Percentiles rank a stretch among this genome's conserved stretches.
Conservation (phyloP, 92 coral and sea anemone genomes). For the Parazoanthus atlanticus region DNA sequence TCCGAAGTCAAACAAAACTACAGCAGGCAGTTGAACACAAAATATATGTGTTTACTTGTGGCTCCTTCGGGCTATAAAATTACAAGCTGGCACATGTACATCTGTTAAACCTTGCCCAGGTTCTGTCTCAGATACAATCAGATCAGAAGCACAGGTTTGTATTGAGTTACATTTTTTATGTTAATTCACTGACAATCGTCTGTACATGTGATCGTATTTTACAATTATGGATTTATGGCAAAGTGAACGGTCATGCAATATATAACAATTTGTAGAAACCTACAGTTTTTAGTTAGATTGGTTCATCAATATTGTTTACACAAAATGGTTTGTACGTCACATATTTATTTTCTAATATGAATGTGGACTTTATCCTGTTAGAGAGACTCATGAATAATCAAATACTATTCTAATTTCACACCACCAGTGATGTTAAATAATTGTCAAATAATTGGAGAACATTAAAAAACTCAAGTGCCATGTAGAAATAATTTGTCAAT, state of each 20-base stretch:
- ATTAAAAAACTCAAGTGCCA: neutral
- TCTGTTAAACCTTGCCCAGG: neutral
- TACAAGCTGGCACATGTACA: neutral
- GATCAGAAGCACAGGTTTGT: neutral
- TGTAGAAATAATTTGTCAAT: too few relatives aligned
- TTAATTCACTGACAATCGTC: neutral
- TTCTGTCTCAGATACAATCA: neutral
- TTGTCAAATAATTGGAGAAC: neutral
- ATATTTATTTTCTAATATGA: neutral
- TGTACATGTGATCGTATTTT: neutral
- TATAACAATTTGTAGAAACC: too few relatives aligned
- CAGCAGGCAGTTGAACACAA: neutral
- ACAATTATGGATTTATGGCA: too few relatives aligned
- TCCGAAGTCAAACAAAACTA: neutral
- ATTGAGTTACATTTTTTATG: neutral
- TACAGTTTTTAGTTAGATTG: neutral
- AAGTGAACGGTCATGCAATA: neutral
- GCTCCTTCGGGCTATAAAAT: constrained; percentile 14
- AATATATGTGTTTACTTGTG: neutral
- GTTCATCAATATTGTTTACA: neutral
- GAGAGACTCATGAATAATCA: constrained; percentile 12
- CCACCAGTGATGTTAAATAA: neutral
- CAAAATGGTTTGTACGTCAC: neutral
- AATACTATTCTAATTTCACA: neutral
- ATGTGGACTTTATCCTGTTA: constrained; percentile 35